Percentiles rank a stretch among this genome's conserved stretches.
Evolutionary conservation across 2,113 vertebrate genomes (phyloP).

Genomic region (Malurus elegans): DNA sequence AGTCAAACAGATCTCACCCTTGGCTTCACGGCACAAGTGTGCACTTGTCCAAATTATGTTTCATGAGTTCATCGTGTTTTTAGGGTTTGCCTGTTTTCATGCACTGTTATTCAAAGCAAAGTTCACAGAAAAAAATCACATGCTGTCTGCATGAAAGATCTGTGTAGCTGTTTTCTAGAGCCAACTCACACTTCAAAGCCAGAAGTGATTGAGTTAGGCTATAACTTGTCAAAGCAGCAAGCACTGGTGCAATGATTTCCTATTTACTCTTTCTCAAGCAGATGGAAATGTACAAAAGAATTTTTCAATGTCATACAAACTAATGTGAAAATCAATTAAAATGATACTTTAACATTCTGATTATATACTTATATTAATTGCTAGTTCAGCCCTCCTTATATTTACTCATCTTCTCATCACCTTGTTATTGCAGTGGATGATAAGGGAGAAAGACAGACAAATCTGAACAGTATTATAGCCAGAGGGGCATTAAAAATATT

Average conservation of each 20-base stretch:
- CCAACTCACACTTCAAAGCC: background rate
- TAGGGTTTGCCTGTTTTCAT: background rate
- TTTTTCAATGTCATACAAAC: background rate
- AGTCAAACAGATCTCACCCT: background rate
- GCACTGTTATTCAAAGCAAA: background rate
- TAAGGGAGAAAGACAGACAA: constrained; percentile 49
- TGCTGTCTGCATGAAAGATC: background rate
- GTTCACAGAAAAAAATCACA: background rate
- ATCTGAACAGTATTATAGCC: constrained; percentile 56
- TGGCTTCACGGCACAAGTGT: background rate
- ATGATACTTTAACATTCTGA: constrained; percentile 3
- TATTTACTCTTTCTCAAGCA: background rate
- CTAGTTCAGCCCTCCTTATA: background rate
- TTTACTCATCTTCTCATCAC: constrained; percentile 49
- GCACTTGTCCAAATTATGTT: background rate
- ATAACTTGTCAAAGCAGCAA: background rate
- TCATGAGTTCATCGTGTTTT: background rate
- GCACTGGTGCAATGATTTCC: background rate
- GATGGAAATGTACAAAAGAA: background rate
- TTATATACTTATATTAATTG: constrained; percentile 17
- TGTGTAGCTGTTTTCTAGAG: background rate
- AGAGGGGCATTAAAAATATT: constrained; percentile 68
- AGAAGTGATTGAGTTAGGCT: background rate
- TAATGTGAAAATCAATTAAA: background rate
- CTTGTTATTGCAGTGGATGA: constrained; percentile 42